Evolutionary conservation across 2,113 vertebrate genomes (phyloP).

Genomic region (Canis aureus): DNA sequence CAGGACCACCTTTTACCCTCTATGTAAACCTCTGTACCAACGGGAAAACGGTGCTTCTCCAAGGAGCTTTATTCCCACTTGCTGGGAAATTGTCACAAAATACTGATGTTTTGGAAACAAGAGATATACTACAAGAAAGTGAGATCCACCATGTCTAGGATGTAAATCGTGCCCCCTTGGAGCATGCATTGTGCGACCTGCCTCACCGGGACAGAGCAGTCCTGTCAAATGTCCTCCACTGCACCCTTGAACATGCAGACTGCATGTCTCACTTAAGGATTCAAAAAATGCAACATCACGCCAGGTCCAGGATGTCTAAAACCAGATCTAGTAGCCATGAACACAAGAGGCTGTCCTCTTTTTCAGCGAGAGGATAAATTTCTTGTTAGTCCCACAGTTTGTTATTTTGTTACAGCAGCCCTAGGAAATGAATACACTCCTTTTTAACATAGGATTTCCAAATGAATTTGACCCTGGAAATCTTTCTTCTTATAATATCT

Average conservation of each 20-base stretch:
- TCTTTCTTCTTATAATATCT: background rate
- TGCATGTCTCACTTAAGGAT: background rate
- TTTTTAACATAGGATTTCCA: background rate
- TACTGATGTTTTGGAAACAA: conserved; percentile 16
- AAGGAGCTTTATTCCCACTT: background rate
- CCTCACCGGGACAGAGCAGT: background rate
- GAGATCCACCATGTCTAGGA: background rate
- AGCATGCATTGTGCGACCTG: background rate
- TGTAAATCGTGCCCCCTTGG: background rate
- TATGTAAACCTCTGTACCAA: background rate
- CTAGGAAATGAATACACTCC: background rate
- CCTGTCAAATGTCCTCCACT: background rate
- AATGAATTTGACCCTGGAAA: background rate
- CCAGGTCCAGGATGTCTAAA: background rate
- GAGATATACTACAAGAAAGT: background rate
- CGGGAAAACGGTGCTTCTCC: conserved; percentile 5
- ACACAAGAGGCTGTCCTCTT: background rate
- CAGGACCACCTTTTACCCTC: background rate
- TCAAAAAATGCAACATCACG: conserved; percentile 11
- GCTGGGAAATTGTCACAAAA: background rate
- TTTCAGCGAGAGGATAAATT: background rate
- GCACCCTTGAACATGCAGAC: background rate
- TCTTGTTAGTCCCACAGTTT: background rate
- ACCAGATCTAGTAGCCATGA: background rate
- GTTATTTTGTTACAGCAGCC: background rate